Conservation (phyloP, 2,113 vertebrate species). For the Gnathonemus echidnorhynchus region DNA sequence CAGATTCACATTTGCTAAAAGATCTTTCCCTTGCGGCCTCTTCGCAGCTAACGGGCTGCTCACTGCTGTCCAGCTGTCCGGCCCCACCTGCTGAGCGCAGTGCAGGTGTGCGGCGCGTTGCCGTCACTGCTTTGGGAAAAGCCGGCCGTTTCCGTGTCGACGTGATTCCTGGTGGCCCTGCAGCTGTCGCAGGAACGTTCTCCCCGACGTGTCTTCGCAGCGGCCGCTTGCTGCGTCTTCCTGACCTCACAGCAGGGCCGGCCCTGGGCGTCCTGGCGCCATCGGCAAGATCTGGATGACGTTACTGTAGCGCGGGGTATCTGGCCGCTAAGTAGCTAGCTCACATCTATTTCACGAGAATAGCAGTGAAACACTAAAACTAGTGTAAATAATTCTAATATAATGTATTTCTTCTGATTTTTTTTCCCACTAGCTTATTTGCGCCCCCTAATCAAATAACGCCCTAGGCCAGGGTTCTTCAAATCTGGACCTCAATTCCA, state of each 20-base stretch:
- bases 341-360: background rate
- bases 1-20: background rate
- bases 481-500: no score
- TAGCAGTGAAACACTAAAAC: background rate
- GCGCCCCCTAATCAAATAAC: background rate
- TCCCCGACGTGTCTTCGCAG: background rate
- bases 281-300: background rate
- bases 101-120: background rate
- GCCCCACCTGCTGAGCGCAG: background rate
- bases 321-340: background rate
- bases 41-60: background rate
- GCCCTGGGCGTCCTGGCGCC: background rate
- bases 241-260: background rate
- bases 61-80: background rate
- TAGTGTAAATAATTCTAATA: background rate
- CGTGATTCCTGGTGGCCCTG: background rate
- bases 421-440: background rate
- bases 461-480: no score
- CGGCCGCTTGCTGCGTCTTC: background rate
- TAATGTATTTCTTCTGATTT: background rate
- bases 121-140: background rate
- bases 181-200: background rate
- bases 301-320: background rate
- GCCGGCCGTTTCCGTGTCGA: background rate
- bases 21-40: background rate